phyloP scores from a whole-genome alignment of 2,888 invertebrate genomes.

The Eretmocerus hayati region DNA sequence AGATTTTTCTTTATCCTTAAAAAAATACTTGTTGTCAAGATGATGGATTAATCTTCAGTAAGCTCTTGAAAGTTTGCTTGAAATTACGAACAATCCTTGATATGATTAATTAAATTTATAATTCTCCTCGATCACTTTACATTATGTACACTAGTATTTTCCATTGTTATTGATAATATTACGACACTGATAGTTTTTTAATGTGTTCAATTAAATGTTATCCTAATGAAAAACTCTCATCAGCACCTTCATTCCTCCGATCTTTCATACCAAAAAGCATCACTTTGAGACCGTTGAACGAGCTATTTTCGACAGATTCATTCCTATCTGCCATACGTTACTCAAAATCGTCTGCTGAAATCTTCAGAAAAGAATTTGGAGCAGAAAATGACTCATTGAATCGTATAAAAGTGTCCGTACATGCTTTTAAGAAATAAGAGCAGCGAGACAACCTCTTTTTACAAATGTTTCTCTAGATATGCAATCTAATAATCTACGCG shows the following conservation, averaged over 20 bases:
- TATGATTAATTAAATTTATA: conserved; percentile 41
- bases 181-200: conserved; percentile 13
- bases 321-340: too few species aligned
- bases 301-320: too few species aligned
- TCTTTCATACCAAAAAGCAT: too few species aligned
- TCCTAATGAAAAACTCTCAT: conserved; percentile 6
- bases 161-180: conserved; percentile 25
- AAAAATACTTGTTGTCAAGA: too few species aligned
- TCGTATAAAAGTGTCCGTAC: conserved; percentile 17
- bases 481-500: too few species aligned
- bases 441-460: too few species aligned
- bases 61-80: conserved; percentile 30
- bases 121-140: conserved; percentile 41
- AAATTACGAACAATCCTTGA: conserved; percentile 40
- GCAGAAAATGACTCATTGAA: conserved; percentile 6
- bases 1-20: too few species aligned
- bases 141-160: conserved; percentile 41
- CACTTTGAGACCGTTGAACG: too few species aligned
- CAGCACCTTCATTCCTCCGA: conserved; percentile 4
- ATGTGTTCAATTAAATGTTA: conserved; percentile 8
- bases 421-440: too few species aligned
- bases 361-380: too few species aligned
- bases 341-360: too few species aligned
- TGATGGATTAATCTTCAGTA: too few species aligned
- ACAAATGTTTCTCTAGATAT: neutral